Percentiles rank a stretch among this genome's conserved stretches.
Conservation (phyloP, 2,113 vertebrate species). For the Otolemur garnettii region DNA sequence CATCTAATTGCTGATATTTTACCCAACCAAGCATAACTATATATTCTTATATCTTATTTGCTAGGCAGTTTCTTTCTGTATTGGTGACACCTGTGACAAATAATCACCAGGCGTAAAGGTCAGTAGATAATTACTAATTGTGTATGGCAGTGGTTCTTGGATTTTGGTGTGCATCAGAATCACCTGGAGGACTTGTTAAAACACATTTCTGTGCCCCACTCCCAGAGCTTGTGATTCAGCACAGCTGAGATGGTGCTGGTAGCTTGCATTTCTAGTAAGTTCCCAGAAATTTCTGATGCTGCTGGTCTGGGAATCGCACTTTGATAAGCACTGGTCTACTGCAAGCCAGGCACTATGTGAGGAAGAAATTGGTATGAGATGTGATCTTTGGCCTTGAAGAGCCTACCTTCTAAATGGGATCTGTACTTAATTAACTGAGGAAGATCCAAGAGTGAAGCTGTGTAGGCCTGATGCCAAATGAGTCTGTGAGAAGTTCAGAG, state of each 20-base stretch:
- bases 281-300: background rate
- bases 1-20: slow-evolving; percentile 44
- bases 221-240: background rate
- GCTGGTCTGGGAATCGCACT: background rate
- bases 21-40: background rate
- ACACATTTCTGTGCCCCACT: background rate
- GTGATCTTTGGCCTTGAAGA: background rate
- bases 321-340: slow-evolving; percentile 13
- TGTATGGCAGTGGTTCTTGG: background rate
- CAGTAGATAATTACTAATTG: slow-evolving; percentile 40
- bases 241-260: background rate
- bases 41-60: slow-evolving; percentile 9
- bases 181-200: slow-evolving; percentile 44
- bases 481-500: slow-evolving; percentile 37
- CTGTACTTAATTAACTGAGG: background rate
- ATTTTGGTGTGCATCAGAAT: background rate
- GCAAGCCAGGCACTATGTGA: slow-evolving; percentile 17
- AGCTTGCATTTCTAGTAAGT: slow-evolving; percentile 42
- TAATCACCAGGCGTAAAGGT: slow-evolving; percentile 25
- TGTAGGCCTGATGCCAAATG: background rate
- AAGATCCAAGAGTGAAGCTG: background rate
- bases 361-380: slow-evolving; percentile 32
- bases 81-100: slow-evolving; percentile 9
- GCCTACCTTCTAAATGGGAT: background rate
- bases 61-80: background rate